A percentile compares a stretch with the other conserved stretches of the same genome.
These are phyloP conservation scores for Orestias chungarensis DNA, from an alignment of 2,797 vertebrate species.

Conservation along the genomic window DNA sequence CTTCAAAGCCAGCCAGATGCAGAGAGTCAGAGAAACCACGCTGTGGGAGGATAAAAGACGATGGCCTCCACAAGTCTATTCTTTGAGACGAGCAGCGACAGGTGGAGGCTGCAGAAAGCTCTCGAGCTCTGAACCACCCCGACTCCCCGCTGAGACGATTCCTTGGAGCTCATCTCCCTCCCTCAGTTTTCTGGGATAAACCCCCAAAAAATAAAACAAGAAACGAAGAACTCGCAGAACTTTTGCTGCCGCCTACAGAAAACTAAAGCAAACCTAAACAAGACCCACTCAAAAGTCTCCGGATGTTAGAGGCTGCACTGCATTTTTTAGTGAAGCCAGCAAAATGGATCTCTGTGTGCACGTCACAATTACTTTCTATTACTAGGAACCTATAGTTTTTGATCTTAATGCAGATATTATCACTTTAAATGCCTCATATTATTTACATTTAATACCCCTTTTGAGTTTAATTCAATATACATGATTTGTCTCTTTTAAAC, in stretches of 20 bases:
- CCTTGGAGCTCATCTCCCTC: constrained; percentile 8
- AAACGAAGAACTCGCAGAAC: constrained; percentile 26
- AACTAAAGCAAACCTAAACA: constrained; percentile 28
- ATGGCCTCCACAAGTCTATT: constrained; percentile 37
- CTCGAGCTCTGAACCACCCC: constrained; percentile 9
- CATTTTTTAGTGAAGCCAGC: constrained; percentile 16
- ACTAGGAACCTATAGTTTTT: not conserved
- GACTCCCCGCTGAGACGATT: constrained; percentile 30
- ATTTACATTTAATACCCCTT: not conserved
- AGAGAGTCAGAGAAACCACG: not conserved
- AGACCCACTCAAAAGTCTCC: constrained; percentile 29
- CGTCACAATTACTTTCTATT: not conserved
- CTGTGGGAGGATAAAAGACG: constrained; percentile 10
- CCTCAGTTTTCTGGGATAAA: constrained; percentile 19
- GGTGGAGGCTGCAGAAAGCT: constrained; percentile 37
- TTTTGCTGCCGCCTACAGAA: constrained; percentile 23
- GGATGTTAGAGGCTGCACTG: constrained; percentile 15
- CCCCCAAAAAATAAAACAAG: too few relatives aligned
- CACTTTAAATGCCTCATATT: not conserved
- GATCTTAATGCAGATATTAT: not conserved
- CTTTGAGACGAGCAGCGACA: constrained; percentile 36
- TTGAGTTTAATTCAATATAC: too few relatives aligned
- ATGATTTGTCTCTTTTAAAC: too few relatives aligned
- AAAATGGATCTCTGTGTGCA: not conserved
- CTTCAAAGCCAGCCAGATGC: not conserved